Conservation (phyloP, 2,113 vertebrate genomes). For the Notiomystis cincta region DNA sequence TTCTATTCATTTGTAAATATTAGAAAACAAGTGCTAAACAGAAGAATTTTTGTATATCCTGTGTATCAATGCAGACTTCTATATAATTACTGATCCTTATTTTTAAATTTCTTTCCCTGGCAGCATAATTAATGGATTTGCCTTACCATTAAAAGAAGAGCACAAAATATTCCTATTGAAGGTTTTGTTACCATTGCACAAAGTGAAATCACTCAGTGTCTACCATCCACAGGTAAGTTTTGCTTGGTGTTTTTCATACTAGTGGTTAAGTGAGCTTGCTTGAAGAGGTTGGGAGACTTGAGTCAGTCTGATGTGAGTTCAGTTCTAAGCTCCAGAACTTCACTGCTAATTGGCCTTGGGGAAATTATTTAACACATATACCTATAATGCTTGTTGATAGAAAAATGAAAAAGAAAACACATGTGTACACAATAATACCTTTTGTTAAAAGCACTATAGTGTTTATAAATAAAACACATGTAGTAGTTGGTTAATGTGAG, state of each 20-base stretch:
- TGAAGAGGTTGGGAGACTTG: background rate
- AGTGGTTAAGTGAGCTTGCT: background rate
- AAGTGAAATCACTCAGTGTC: constrained; percentile 98
- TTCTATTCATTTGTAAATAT: background rate
- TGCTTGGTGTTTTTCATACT: background rate
- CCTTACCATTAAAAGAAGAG: constrained; percentile 98
- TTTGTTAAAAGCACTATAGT: background rate
- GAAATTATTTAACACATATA: background rate
- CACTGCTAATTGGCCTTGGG: background rate
- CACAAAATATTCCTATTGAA: constrained; percentile 99
- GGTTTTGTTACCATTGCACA: constrained; percentile 96
- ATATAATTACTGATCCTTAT: background rate
- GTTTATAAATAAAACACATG: background rate
- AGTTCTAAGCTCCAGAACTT: background rate
- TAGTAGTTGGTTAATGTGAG: background rate
- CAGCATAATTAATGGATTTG: constrained; percentile 99
- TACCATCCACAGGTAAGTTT: constrained; percentile 93
- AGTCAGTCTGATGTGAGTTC: background rate
- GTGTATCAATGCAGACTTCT: background rate
- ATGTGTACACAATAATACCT: background rate
- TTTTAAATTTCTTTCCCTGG: background rate
- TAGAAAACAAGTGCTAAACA: background rate
- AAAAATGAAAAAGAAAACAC: background rate
- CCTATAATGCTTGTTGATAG: background rate
- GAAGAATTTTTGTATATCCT: background rate